phyloP scores from a whole-genome alignment of 2,113 vertebrate species.

The Erpornis zantholeuca region DNA sequence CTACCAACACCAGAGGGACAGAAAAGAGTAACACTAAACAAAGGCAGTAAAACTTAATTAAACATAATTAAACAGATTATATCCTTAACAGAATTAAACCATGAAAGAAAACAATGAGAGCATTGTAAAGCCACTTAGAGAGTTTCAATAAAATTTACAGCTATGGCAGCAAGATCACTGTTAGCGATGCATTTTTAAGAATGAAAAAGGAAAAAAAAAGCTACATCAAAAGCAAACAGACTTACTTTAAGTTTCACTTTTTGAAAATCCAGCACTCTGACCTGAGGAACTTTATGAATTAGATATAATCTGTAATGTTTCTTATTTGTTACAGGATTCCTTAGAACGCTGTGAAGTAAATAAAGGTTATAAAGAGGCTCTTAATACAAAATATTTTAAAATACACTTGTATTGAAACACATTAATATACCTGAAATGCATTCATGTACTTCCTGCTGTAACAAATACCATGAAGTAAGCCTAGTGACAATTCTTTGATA shows the following conservation, averaged over 20 bases:
- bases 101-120: background rate
- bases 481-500: background rate
- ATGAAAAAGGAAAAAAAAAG: background rate
- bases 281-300: conserved; percentile 93
- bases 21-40: background rate
- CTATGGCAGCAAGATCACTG: background rate
- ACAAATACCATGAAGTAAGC: background rate
- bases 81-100: background rate
- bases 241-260: conserved; percentile 97
- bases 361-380: background rate
- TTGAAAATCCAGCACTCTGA: conserved; percentile 96
- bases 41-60: background rate
- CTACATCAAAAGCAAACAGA: background rate
- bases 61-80: background rate
- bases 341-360: conserved; percentile 81
- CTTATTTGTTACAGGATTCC: conserved; percentile 98
- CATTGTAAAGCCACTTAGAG: background rate
- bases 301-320: conserved; percentile 98
- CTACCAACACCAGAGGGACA: background rate
- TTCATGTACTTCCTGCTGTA: background rate
- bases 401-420: background rate
- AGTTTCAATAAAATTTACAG: background rate
- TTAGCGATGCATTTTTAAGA: background rate
- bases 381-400: background rate
- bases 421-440: background rate